Percentiles rank a stretch among this genome's conserved stretches.
These are phyloP conservation scores for Nezara viridula DNA, from an alignment of 2,888 invertebrate genomes.

Conservation along the genomic window DNA sequence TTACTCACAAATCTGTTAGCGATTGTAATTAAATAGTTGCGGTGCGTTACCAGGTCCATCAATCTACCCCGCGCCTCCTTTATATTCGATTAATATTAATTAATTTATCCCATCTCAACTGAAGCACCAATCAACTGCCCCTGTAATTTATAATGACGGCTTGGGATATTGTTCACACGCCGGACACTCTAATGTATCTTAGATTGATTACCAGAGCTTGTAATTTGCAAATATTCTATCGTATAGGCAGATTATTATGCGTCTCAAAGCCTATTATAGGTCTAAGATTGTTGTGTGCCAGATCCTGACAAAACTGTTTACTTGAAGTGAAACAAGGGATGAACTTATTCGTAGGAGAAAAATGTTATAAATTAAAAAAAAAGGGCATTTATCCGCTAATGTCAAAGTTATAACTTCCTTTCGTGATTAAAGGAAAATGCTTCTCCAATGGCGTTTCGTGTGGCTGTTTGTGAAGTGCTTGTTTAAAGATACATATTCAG, in stretches of 20 bases:
- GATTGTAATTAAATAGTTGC: slow-evolving; percentile 30
- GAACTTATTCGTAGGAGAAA: no score
- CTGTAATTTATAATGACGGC: slow-evolving; percentile 31
- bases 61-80: not conserved
- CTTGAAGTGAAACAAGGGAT: no score
- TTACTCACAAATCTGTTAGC: slow-evolving; percentile 46
- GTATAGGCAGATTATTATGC: not conserved
- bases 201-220: not conserved
- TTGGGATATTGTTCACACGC: slow-evolving; percentile 5
- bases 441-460: no score
- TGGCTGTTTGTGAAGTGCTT: no score
- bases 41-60: not conserved
- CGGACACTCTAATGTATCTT: not conserved
- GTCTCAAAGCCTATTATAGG: not conserved
- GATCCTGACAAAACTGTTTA: no score
- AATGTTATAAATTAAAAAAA: no score
- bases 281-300: no score
- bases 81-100: slow-evolving; percentile 42
- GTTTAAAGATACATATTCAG: no score
- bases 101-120: slow-evolving; percentile 40
- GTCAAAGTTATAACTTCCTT: no score
- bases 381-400: no score
- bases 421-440: no score
- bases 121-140: slow-evolving; percentile 36
- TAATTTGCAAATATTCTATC: not conserved